Evolutionary conservation across 2,888 invertebrate species (phyloP), one percentile per base, ranked within the genome.

Genomic region (Lacanobia wlatinum): DNA sequence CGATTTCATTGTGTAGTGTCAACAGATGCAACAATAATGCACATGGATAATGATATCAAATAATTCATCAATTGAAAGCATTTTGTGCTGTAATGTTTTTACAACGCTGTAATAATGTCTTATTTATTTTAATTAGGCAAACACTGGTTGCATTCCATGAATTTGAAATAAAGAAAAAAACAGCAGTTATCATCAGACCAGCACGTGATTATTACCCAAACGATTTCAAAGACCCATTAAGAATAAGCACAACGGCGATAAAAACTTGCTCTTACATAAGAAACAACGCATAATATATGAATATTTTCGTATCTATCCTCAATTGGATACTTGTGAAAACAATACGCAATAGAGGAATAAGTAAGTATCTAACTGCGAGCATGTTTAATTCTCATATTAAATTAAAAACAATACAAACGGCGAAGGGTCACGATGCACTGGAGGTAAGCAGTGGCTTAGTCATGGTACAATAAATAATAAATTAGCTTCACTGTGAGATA

Each of bases 1-100:
- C 89, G 92, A 91, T 93, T 92, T 84, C 87, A 82, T 83, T 82
- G 83, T 55, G 76, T 61, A 70, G 80, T 71, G 76, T 73, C 66
- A 73, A 73, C 84, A 83, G 65, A 84, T 83, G 82, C 74, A 56
- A 34, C 53, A 59, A 62, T 59, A 62, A 62, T 77, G 73, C 65
- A 73, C 9, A 23, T 28, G 46, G 46, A 48, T 75, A 66, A 48
- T 67, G 18, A 59, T 52, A 58, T 52, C 9, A 56, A 58, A 64
- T 63, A 1, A 40, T 10, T 18, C 58, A 58, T 60, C 9, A 43
- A 53, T 23, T 53, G 7, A 60, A 60, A 40, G 18, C 40, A 62
- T 58, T 78, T 58, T n/a, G 50, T 48, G 38, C 10, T 28, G 40
- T 38, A 65, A 56, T 34, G 6, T 48, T 73, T n/a, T 8, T 28